Evolutionary conservation across 1,140 invertebrate genomes (phyloP).

Genomic region (Planococcus citri): DNA sequence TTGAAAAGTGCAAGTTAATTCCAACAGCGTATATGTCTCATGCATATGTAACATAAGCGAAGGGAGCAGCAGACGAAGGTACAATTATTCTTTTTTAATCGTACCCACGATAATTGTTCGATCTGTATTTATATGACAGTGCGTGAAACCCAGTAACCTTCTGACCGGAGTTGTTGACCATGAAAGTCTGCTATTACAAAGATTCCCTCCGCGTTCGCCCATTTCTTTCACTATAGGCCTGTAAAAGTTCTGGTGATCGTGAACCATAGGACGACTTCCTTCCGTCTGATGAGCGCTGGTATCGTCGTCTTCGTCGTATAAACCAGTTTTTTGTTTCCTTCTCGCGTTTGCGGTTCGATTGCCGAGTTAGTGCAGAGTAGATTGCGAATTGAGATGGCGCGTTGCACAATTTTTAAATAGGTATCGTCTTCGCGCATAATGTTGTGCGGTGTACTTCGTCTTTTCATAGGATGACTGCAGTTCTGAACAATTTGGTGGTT

Average conservation of each 20-base stretch:
- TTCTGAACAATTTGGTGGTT: too few relatives aligned
- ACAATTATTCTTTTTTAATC: conserved; percentile 1
- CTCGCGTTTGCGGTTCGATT: not conserved
- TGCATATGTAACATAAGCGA: not conserved
- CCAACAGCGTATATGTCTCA: not conserved
- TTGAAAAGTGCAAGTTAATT: not conserved
- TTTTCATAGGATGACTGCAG: too few relatives aligned
- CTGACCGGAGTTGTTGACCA: not conserved
- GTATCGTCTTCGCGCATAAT: too few relatives aligned
- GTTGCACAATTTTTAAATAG: too few relatives aligned
- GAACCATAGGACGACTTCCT: not conserved
- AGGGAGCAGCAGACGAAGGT: not conserved
- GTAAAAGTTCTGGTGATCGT: not conserved
- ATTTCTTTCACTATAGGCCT: not conserved
- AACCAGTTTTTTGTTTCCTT: not conserved
- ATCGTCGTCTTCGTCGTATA: too few relatives aligned
- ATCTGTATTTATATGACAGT: conserved; percentile 6
- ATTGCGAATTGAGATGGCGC: too few relatives aligned
- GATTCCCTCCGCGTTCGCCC: not conserved
- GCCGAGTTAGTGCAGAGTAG: too few relatives aligned
- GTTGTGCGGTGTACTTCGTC: too few relatives aligned
- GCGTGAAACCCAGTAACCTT: conserved; percentile 5
- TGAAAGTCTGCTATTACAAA: not conserved
- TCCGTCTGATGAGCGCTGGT: not conserved
- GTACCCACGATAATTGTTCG: conserved; percentile 1